phyloP scores from a whole-genome alignment of 2,113 vertebrate species.

The Platysteira castanea region DNA sequence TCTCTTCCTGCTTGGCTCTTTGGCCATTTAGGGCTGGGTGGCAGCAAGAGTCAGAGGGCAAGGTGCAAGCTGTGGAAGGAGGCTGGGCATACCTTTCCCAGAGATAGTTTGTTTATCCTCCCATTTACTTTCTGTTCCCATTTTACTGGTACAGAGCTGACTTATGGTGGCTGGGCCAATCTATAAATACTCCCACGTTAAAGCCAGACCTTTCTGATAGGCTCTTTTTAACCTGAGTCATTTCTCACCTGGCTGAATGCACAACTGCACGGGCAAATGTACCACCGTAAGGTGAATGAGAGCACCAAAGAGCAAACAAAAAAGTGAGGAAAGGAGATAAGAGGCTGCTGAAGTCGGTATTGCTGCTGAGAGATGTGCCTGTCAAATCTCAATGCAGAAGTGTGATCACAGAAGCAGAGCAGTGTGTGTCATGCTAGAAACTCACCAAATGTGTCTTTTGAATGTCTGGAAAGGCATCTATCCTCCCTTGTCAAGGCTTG shows the following conservation, averaged over 20 bases:
- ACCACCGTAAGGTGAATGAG: neutral
- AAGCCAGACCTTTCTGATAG: neutral
- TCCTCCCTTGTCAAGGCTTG: neutral
- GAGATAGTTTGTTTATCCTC: neutral
- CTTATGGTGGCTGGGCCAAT: neutral
- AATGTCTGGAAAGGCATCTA: neutral
- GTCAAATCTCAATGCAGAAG: neutral
- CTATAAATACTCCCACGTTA: neutral
- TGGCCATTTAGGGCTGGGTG: neutral
- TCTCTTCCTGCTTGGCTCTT: neutral
- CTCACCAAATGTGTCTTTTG: neutral
- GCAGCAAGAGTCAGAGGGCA: neutral
- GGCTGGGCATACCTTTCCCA: neutral
- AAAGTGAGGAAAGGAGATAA: neutral
- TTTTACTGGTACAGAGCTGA: neutral
- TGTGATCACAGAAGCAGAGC: neutral
- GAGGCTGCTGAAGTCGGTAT: neutral
- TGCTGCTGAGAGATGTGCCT: neutral
- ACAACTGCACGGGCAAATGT: neutral
- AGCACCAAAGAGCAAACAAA: neutral
- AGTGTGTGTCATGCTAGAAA: neutral
- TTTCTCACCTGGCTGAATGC: neutral
- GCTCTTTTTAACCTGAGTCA: neutral
- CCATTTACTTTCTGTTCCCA: neutral
- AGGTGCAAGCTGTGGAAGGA: neutral